Percentiles rank a stretch among this genome's conserved stretches.
These are phyloP conservation scores for Pseudomyrmex cubaensis DNA, from an alignment of 1,140 invertebrate genomes.

Conservation along the genomic window DNA sequence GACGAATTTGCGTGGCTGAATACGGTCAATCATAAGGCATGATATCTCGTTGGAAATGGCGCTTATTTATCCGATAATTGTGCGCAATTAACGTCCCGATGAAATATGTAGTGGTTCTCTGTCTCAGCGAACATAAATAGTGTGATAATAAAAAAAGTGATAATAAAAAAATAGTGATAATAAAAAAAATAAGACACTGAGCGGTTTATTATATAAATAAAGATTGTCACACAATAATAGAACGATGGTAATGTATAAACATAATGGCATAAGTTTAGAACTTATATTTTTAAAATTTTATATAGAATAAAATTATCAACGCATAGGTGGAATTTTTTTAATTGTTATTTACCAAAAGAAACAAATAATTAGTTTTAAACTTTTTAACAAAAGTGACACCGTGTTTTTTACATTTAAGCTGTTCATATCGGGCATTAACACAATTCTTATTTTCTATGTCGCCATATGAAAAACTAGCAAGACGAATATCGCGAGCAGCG, in stretches of 20 bases:
- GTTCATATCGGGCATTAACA: conserved; percentile 1
- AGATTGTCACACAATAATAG: too few species aligned
- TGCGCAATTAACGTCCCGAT: not conserved
- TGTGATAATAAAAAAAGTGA: too few species aligned
- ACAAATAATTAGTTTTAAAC: not conserved
- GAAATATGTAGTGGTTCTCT: not conserved
- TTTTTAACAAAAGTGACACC: not conserved
- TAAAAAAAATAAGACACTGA: too few species aligned
- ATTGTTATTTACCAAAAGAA: too few species aligned
- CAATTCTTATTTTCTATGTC: conserved; percentile 47
- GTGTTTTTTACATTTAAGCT: conserved; percentile 3
- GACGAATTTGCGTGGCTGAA: conserved; percentile 8
- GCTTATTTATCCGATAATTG: conserved; percentile 60
- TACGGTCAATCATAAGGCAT: conserved; percentile 11
- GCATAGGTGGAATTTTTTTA: too few species aligned
- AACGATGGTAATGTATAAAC: too few species aligned
- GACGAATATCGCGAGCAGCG: conserved; percentile 43
- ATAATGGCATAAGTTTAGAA: too few species aligned
- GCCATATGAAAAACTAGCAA: conserved; percentile 3
- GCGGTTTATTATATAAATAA: too few species aligned
- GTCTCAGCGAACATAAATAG: too few species aligned
- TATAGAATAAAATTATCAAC: too few species aligned
- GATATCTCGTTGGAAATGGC: conserved; percentile 3
- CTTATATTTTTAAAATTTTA: too few species aligned
- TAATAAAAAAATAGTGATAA: too few species aligned